Conservation (phyloP, 2,888 invertebrate species). For the Gari tellinella region DNA sequence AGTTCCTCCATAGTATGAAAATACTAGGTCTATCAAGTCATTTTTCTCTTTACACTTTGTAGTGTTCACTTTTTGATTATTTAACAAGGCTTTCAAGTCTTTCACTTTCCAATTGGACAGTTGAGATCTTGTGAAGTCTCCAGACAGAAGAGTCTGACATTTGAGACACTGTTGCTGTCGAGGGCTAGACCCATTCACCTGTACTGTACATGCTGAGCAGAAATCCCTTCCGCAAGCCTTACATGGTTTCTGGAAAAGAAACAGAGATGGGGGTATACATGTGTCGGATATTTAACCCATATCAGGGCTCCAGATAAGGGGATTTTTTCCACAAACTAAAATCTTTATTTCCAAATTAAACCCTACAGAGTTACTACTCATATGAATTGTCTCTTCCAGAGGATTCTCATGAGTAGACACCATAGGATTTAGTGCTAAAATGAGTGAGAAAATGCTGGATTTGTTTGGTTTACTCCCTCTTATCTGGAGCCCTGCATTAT, state of each 20-base stretch:
- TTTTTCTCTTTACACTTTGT: slow-evolving; percentile 81
- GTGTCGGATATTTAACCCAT: too few relatives aligned
- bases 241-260: slow-evolving; percentile 77
- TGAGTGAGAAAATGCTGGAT: too few relatives aligned
- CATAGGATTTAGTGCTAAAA: too few relatives aligned
- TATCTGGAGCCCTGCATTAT: too few relatives aligned
- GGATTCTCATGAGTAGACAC: too few relatives aligned
- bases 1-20: slow-evolving; percentile 64
- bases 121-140: slow-evolving; percentile 76
- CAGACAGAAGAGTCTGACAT: slow-evolving; percentile 75
- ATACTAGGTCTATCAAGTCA: slow-evolving; percentile 81
- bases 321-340: too few relatives aligned
- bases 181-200: slow-evolving; percentile 27
- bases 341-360: too few relatives aligned
- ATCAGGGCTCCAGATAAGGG: too few relatives aligned
- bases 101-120: slow-evolving; percentile 78
- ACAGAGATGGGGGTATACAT: too few relatives aligned
- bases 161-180: slow-evolving; percentile 74
- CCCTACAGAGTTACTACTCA: too few relatives aligned
- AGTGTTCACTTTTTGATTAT: slow-evolving; percentile 75
- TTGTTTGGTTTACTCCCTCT: too few relatives aligned
- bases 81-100: slow-evolving; percentile 80
- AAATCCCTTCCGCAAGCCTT: slow-evolving; percentile 75
- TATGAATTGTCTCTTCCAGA: too few relatives aligned
- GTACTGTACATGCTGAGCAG: slow-evolving; percentile 75